Base-by-base conservation (phyloP, 2,113 vertebrate genomes). In the Odontophorus gujanensis region DNA sequence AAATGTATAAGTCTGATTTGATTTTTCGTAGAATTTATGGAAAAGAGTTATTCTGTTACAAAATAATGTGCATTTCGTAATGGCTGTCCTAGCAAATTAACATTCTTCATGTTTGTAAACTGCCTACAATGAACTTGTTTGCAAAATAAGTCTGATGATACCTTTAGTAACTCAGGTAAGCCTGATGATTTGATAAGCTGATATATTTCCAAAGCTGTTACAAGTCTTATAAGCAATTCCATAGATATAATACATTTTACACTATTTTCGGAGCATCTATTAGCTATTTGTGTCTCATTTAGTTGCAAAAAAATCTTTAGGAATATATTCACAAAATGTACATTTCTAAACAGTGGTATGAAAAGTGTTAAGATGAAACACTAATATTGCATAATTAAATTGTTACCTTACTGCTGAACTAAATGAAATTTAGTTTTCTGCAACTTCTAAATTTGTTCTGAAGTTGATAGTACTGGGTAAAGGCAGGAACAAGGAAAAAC, bases 21-120 rank as follows among this genome's bases (percentile, higher is more conserved):
- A 1, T 85, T 93, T 82, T 53, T 82, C 79, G 71, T 26, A 81
- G 28, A 16, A 3, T 7, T 75, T 77, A 28, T 48, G 50, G 36
- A 28, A 95, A 92, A 84, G 6, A 73, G 5, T 16, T 69, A 21
- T 68, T 85, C 47, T 89, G 48, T 53, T 45, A 76, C 36, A 20
- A 87, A 90, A 81, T 81, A 30, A 59, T 40, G 4, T 36, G 40
- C 8, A 32, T 68, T 76, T 30, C 20, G 45, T 66, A 79, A 62
- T 67, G 6, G 76, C 1, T 4, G 12, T 69, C 14, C 28, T 74
- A 76, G 50, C 0, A 13, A 85, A 78, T 77, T 53, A 78, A 74
- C 32, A 47, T 69, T 61, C 28, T 51, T 71, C 57, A 43, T 89
- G 57, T 90, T 94, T 89, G 3, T 77, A 91, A 92, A 94, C 17